Evolutionary conservation across 2,888 invertebrate species (phyloP), one percentile per base, ranked within the genome.

Genomic region (Magallana nippona): DNA sequence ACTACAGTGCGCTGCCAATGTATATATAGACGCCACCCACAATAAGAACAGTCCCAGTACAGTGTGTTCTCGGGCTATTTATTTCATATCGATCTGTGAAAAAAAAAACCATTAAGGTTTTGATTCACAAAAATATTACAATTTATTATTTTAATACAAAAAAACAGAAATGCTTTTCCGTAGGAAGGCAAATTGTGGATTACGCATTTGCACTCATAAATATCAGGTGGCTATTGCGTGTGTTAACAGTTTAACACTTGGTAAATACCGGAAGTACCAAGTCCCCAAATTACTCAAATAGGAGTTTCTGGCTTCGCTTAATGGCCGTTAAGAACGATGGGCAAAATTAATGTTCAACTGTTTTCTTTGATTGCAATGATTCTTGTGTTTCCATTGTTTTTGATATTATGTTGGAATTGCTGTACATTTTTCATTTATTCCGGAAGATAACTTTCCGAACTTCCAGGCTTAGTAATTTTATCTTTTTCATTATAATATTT

Each of bases 161-260:
- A n/a, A 44, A 44, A 10, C 44, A 44, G 8, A 44, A 44, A 44
- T 44, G 44, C 27, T 63, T 71, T 10, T 63, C 22, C 22, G 13
- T 10, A 10, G 71, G 71, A 71, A 32, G 71, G 22, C 17, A 32
- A 71, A 71, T 15, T 27, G 27, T 2, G 32, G 71, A 71, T 71
- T 71, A 71, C 71, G 27, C 22, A 27, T 71, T 71, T 71, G 71
- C 71, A 71, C 71, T 71, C 22, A 71, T 71, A 71, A 71, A 71
- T 71, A 71, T 71, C 71, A 19, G 71, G 32, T 71, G 13, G 15
- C 32, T 17, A 27, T 71, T 32, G 71, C 27, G 71, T 71, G 71
- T 71, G 32, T 71, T 27, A 71, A 71, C 71, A 27, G 71, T 19
- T 71, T 71, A 27, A 22, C 27, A 32, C 32, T 32, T 27, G 8